Percentiles rank a stretch among this genome's conserved stretches.
Conservation (phyloP, 2,888 invertebrate species). For the Dinocampus coccinellae region DNA sequence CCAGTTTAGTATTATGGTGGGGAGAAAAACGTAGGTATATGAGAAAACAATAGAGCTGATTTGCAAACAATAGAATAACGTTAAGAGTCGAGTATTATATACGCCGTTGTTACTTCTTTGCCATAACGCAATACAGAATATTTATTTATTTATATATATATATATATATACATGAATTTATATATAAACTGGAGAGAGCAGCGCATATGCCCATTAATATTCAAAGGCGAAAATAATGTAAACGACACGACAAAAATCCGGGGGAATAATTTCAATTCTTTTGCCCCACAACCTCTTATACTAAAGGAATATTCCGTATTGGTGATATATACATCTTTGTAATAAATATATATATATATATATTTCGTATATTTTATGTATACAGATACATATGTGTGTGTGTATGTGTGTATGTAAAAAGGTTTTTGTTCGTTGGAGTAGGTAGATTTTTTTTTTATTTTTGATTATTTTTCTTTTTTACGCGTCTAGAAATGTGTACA, state of each 20-base stretch:
- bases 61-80: constrained; percentile 71
- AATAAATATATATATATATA: background rate
- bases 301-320: constrained; percentile 6
- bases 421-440: constrained; percentile 31
- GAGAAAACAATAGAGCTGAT: constrained; percentile 70
- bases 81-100: constrained; percentile 68
- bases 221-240: constrained; percentile 70
- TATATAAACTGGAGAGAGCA: constrained; percentile 47
- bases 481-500: constrained; percentile 37
- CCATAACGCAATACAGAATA: constrained; percentile 63
- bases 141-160: background rate
- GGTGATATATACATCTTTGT: constrained; percentile 6
- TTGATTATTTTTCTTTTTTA: constrained; percentile 43
- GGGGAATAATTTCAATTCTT: constrained; percentile 69
- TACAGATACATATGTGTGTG: constrained; percentile 27
- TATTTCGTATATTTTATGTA: too few relatives aligned
- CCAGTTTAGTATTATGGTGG: constrained; percentile 36
- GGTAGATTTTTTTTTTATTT: constrained; percentile 14
- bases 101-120: constrained; percentile 68
- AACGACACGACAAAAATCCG: constrained; percentile 69
- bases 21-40: constrained; percentile 62
- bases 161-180: background rate
- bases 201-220: constrained; percentile 70
- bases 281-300: constrained; percentile 31
- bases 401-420: constrained; percentile 41